Evolutionary conservation across 2,888 invertebrate genomes (phyloP).

Genomic region (Arctia plantaginis): DNA sequence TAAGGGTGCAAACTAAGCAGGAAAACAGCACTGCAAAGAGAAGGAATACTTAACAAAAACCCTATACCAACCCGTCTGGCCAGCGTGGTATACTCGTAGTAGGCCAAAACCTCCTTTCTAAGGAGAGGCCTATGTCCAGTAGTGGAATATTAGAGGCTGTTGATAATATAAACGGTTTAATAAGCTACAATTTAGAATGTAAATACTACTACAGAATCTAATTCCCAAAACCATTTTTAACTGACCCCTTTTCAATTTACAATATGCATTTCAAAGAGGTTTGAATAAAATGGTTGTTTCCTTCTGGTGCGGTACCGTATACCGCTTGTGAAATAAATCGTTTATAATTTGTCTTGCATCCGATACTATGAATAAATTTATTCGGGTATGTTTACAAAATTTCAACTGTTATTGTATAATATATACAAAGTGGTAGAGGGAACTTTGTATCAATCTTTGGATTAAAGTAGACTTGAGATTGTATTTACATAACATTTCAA

Average conservation of each 20-base stretch:
- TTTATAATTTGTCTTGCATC: slow-evolving; percentile 1
- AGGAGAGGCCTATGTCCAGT: no score
- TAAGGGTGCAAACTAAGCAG: no score
- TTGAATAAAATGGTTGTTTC: not conserved
- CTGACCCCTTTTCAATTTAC: not conserved
- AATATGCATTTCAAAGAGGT: not conserved
- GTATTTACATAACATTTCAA: not conserved
- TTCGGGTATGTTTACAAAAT: not conserved
- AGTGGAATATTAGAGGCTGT: no score
- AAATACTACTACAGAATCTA: not conserved
- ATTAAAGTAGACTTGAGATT: not conserved
- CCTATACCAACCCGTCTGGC: no score
- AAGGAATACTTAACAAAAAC: no score
- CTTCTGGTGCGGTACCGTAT: not conserved
- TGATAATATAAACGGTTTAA: not conserved
- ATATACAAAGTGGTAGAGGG: not conserved
- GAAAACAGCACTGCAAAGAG: no score
- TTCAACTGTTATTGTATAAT: not conserved
- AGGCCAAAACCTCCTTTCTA: no score
- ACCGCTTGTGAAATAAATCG: slow-evolving; percentile 1
- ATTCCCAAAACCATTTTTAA: not conserved
- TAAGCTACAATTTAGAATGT: not conserved
- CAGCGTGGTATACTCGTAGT: no score
- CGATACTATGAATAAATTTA: slow-evolving; percentile 12
- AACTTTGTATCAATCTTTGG: not conserved